These are phyloP conservation scores for Perodicticus potto DNA, from an alignment of 2,797 vertebrate genomes.

Conservation along the genomic window DNA sequence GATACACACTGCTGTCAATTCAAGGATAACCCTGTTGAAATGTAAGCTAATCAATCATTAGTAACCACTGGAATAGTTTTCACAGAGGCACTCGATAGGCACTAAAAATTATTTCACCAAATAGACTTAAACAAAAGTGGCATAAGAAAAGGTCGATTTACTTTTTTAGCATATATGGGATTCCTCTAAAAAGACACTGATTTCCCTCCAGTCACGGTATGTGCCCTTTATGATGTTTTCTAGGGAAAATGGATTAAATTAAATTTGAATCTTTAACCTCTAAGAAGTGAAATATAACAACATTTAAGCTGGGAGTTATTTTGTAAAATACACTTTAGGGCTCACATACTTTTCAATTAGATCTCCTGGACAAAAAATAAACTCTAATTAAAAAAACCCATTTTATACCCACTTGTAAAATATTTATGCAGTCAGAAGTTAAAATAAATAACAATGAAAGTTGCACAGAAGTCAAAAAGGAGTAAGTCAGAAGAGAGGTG, in stretches of 20 bases:
- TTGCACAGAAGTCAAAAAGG: neutral
- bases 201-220: neutral
- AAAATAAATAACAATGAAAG: conserved; percentile 43
- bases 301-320: conserved; percentile 17
- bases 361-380: neutral
- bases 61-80: conserved; percentile 49
- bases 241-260: conserved; percentile 60
- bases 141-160: conserved; percentile 53
- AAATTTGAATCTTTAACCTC: conserved; percentile 49
- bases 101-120: conserved; percentile 63
- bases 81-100: conserved; percentile 16
- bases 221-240: neutral
- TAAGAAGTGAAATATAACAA: conserved; percentile 44
- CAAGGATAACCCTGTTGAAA: conserved; percentile 38
- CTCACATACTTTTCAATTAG: conserved; percentile 36
- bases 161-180: conserved; percentile 50
- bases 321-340: conserved; percentile 15
- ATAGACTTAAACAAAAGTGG: conserved; percentile 59
- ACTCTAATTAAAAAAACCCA: neutral
- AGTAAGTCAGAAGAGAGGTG: neutral
- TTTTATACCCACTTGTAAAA: conserved; percentile 19
- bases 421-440: conserved; percentile 45
- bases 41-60: neutral
- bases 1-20: conserved; percentile 34
- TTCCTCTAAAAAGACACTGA: conserved; percentile 55